These are phyloP conservation scores for Sitodiplosis mosellana DNA, from an alignment of 1,140 invertebrate species.

Conservation along the genomic window DNA sequence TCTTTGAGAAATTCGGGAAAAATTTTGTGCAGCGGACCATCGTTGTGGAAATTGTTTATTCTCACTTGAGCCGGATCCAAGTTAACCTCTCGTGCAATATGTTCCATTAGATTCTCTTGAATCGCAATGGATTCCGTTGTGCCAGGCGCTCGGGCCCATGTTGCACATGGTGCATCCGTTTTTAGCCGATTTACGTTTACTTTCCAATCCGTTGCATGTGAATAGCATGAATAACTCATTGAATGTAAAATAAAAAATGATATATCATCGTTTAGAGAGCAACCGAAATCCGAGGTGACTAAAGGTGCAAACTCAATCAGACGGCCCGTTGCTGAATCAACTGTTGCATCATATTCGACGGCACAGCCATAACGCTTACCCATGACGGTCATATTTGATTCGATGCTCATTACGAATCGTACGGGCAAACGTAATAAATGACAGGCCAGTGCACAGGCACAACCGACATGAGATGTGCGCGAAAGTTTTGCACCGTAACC, in stretches of 20 bases:
- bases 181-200: background rate
- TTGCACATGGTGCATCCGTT: constrained; percentile 43
- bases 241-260: constrained; percentile 22
- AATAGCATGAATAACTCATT: constrained; percentile 40
- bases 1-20: constrained; percentile 15
- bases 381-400: constrained; percentile 41
- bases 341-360: constrained; percentile 34
- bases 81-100: constrained; percentile 44
- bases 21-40: constrained; percentile 25
- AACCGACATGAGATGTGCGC: constrained; percentile 30
- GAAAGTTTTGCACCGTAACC: constrained; percentile 50
- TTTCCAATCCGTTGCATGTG: constrained; percentile 13
- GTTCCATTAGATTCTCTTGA: constrained; percentile 66
- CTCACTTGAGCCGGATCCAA: constrained; percentile 49
- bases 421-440: constrained; percentile 38
- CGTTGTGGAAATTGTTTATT: constrained; percentile 35
- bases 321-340: constrained; percentile 38
- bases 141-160: constrained; percentile 38
- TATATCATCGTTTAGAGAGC: constrained; percentile 33
- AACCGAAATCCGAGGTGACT: constrained; percentile 44
- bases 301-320: constrained; percentile 47
- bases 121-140: constrained; percentile 40
- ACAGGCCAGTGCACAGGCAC: constrained; percentile 41
- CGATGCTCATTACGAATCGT: constrained; percentile 41
- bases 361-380: constrained; percentile 39